These are phyloP conservation scores for Chlorops oryzae DNA, from an alignment of 1,140 invertebrate genomes.

Conservation along the genomic window DNA sequence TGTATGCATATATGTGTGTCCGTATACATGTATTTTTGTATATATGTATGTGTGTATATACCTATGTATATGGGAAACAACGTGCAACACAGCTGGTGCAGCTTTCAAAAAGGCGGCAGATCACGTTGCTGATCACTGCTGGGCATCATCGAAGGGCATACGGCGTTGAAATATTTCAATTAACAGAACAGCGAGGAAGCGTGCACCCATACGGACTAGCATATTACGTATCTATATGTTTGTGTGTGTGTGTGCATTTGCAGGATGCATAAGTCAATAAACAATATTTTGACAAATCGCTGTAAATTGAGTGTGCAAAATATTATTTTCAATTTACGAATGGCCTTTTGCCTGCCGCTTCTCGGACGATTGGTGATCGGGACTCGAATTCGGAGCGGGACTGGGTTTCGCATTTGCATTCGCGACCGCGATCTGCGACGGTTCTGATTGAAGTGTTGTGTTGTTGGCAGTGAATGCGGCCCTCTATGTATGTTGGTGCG, in stretches of 20 bases:
- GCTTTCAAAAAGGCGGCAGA: too few species aligned
- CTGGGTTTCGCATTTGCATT: not conserved
- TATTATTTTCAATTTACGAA: slow-evolving; percentile 48
- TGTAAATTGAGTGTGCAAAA: slow-evolving; percentile 48
- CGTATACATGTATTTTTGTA: too few species aligned
- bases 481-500: not conserved
- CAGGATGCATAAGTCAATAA: slow-evolving; percentile 29
- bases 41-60: too few species aligned
- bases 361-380: not conserved
- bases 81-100: too few species aligned
- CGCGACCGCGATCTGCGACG: not conserved
- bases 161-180: slow-evolving; percentile 48
- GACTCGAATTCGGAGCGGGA: not conserved
- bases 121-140: too few species aligned
- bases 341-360: not conserved
- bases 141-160: too few species aligned
- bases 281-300: slow-evolving; percentile 48
- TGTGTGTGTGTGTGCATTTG: slow-evolving; percentile 19
- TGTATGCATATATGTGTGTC: too few species aligned
- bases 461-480: slow-evolving; percentile 6
- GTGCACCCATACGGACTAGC: slow-evolving; percentile 13
- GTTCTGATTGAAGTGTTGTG: too few species aligned
- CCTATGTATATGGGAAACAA: too few species aligned
- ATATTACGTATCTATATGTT: slow-evolving; percentile 6
- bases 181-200: slow-evolving; percentile 29